phyloP scores from a whole-genome alignment of 1,140 invertebrate genomes.

The Hyposmocoma kahamanoa region DNA sequence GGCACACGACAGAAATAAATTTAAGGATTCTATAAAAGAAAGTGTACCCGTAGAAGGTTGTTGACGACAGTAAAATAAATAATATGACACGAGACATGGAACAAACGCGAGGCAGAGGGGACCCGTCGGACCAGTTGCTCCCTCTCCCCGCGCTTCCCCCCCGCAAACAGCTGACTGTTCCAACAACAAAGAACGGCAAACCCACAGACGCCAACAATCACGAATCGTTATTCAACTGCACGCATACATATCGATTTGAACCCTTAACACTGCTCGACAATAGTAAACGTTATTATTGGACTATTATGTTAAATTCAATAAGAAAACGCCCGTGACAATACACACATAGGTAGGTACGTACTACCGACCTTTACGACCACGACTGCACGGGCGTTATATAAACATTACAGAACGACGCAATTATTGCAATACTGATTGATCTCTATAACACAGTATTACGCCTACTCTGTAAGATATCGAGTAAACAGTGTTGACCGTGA shows the following conservation, averaged over 20 bases:
- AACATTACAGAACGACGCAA: neutral
- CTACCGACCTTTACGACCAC: neutral
- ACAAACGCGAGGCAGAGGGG: neutral
- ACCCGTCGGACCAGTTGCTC: slow-evolving; percentile 37
- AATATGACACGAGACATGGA: too few relatives aligned
- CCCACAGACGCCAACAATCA: slow-evolving; percentile 22
- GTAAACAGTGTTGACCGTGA: slow-evolving; percentile 37
- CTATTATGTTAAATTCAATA: neutral
- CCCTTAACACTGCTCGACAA: neutral
- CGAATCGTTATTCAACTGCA: slow-evolving; percentile 4
- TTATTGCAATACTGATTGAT: neutral
- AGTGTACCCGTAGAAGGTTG: too few relatives aligned
- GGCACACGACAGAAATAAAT: too few relatives aligned
- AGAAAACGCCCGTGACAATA: neutral
- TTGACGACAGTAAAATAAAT: too few relatives aligned
- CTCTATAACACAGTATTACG: neutral
- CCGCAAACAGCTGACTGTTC: slow-evolving; percentile 51
- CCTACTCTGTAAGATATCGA: slow-evolving; percentile 10
- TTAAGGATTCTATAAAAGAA: too few relatives aligned
- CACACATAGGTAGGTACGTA: neutral
- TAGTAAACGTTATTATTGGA: neutral
- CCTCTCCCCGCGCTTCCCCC: slow-evolving; percentile 20
- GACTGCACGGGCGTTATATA: neutral
- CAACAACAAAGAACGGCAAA: slow-evolving; percentile 51
- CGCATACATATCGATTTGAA: neutral